These are phyloP conservation scores for Elysia crispata DNA, from an alignment of 2,888 invertebrate species.

Conservation along the genomic window DNA sequence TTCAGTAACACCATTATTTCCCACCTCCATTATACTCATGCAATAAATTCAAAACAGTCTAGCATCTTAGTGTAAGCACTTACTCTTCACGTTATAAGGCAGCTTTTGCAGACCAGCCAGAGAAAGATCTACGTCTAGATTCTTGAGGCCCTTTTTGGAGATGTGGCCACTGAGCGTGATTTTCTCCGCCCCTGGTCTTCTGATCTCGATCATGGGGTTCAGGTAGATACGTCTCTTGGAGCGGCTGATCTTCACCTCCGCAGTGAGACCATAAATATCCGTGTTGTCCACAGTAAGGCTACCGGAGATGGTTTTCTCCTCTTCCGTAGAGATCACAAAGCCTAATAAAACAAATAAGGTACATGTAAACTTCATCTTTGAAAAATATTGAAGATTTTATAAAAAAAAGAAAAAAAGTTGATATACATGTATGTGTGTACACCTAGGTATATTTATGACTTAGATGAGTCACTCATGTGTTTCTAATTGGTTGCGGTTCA, in stretches of 20 bases:
- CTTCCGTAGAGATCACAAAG: slow-evolving; percentile 49
- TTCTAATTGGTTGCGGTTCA: too few species aligned
- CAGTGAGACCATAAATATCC: slow-evolving; percentile 59
- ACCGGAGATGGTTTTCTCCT: slow-evolving; percentile 59
- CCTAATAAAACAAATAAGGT: slow-evolving; percentile 51
- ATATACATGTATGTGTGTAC: too few species aligned
- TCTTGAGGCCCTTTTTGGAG: slow-evolving; percentile 14
- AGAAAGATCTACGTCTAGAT: slow-evolving; percentile 56
- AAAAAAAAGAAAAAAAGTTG: too few species aligned
- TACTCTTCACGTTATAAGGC: slow-evolving; percentile 32
- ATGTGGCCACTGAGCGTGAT: slow-evolving; percentile 57
- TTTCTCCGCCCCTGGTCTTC: slow-evolving; percentile 58
- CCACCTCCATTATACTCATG: too few species aligned
- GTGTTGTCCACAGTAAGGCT: slow-evolving; percentile 60
- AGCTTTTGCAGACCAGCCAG: slow-evolving; percentile 56
- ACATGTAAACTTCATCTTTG: background rate
- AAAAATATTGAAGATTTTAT: too few species aligned
- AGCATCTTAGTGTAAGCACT: background rate
- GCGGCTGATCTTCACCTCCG: slow-evolving; percentile 58
- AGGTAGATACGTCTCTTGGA: slow-evolving; percentile 53
- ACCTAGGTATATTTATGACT: too few species aligned
- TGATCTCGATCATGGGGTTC: slow-evolving; percentile 61
- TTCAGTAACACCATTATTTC: too few species aligned
- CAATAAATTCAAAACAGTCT: too few species aligned
- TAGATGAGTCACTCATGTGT: too few species aligned